Evolutionary conservation across 2,113 vertebrate species (phyloP).

Genomic region (Azemiops feae): DNA sequence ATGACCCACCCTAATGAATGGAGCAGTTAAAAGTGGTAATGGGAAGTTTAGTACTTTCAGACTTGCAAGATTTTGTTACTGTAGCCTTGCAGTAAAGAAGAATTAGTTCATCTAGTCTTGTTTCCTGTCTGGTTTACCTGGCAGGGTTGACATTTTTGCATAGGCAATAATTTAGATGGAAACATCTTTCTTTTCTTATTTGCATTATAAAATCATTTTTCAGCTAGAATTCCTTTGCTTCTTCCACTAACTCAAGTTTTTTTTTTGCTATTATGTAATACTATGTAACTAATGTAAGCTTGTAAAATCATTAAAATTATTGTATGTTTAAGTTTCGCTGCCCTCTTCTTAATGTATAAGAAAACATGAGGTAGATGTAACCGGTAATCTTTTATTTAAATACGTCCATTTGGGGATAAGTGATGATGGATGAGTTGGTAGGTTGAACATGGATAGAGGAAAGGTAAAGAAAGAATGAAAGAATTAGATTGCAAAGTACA

Average conservation of each 20-base stretch:
- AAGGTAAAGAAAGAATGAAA: not conserved
- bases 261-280: not conserved
- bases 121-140: too few relatives aligned
- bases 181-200: not conserved
- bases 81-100: too few relatives aligned
- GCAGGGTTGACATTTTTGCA: too few relatives aligned
- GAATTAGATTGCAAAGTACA: not conserved
- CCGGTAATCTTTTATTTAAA: not conserved
- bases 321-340: not conserved
- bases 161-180: too few relatives aligned
- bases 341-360: not conserved
- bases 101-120: too few relatives aligned
- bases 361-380: not conserved
- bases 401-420: not conserved
- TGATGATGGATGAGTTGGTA: not conserved
- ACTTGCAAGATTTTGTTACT: too few relatives aligned
- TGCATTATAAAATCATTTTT: too few relatives aligned
- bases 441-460: not conserved
- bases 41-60: too few relatives aligned
- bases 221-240: not conserved
- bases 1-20: too few relatives aligned
- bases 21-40: not conserved
- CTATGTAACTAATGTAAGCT: not conserved
- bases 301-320: not conserved
- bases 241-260: not conserved